phyloP scores from a whole-genome alignment of 2,797 vertebrate species.

The Crocodylus rhombifer region DNA sequence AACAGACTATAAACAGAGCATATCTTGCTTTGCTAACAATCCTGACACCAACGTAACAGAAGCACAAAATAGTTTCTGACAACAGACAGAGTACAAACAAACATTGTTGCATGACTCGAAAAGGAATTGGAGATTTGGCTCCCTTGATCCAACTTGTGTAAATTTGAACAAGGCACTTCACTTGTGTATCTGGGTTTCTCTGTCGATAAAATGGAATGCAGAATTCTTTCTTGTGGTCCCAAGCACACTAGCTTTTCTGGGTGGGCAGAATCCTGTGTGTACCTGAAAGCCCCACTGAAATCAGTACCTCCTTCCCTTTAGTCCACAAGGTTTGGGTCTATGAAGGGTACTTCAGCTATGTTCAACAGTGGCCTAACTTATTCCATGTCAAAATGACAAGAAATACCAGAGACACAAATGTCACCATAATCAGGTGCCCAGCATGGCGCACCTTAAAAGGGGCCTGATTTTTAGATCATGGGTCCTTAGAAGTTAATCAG shows the following conservation, averaged over 20 bases:
- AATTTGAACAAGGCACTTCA: neutral
- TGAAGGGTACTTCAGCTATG: neutral
- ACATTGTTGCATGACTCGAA: neutral
- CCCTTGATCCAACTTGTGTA: neutral
- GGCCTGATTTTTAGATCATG: neutral
- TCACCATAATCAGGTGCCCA: neutral
- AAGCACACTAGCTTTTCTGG: neutral
- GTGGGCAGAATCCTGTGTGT: neutral
- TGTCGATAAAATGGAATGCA: neutral
- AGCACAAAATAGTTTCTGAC: neutral
- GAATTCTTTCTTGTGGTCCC: neutral
- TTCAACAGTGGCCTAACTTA: neutral
- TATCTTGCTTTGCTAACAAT: neutral
- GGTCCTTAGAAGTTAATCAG: too few relatives aligned
- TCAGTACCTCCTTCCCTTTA: neutral
- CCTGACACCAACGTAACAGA: neutral
- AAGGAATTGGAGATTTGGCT: neutral
- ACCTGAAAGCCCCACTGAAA: neutral
- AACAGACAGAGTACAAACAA: neutral
- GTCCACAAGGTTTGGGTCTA: neutral
- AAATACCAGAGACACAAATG: neutral
- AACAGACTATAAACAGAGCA: neutral
- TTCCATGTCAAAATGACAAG: neutral
- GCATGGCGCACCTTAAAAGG: neutral
- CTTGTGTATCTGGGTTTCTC: neutral